Evolutionary conservation across 2,888 invertebrate genomes (phyloP), one percentile per base, ranked within the genome.

Genomic region (Oxycera nigricornis): DNA sequence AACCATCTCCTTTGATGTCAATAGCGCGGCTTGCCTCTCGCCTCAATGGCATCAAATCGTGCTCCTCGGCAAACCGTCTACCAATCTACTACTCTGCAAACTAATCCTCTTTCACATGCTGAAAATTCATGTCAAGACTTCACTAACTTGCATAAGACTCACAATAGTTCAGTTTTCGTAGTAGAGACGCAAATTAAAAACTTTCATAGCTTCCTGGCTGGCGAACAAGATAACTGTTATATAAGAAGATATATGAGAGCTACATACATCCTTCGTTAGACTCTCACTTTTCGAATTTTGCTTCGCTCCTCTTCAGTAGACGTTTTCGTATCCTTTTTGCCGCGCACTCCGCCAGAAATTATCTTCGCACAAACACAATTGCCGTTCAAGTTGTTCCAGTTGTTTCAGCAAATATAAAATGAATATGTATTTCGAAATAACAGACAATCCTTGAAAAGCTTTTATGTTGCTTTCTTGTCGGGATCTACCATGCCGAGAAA

Each of bases 91-190:
- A n/a, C n/a, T 61, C 61, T 61, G 14, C 4, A n/a, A 30, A 31
- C 17, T 17, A 30, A 65, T 65, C 65, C 65, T 65, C n/a, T 22
- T n/a, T 24, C 24, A 24, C 24, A 65, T 24, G 24, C n/a, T 24
- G 24, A 30, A 65, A n/a, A 65, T 39, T 24, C 65, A 65, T 65
- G 65, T 65, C 65, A 65, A 65, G 65, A 65, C 41, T 24, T 61
- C n/a, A 17, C 65, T 65, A 39, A 65, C 41, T 39, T 65, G 24
- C 41, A 65, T 65, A 41, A 41, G 39, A 14, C 41, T 39, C 30
- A 41, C 30, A 39, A n/a, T 14, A 14, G 11, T 24, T n/a, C 2
- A 39, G 24, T 24, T 17, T 20, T 7, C 59, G 20, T 62, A 39
- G 17, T 17, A 39, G 4, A 41, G 39, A 65, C 41, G 65, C 65